Evolutionary conservation across 35 echinoderm and acorn worm genomes (phyloP).

Genomic region (Apostichopus californicus): DNA sequence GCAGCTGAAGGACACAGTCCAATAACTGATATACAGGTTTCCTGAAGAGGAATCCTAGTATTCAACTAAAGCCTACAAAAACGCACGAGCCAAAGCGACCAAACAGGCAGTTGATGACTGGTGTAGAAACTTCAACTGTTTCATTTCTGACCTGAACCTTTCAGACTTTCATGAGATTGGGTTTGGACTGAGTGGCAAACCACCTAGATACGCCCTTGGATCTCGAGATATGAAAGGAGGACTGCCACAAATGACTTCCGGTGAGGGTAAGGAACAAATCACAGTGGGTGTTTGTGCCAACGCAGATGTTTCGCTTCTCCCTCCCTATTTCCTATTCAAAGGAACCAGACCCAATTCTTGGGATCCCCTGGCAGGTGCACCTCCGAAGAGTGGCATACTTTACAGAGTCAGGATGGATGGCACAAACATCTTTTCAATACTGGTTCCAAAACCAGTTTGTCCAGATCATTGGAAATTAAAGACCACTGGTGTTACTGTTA

Average conservation of each 20-base stretch:
- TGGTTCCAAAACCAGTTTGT: too few relatives aligned
- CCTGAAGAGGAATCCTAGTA: too few relatives aligned
- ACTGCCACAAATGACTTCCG: neutral
- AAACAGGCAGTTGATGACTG: constrained; percentile 42
- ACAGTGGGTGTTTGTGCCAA: too few relatives aligned
- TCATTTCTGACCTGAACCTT: constrained; percentile 39
- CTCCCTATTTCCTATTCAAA: too few relatives aligned
- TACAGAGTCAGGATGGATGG: too few relatives aligned
- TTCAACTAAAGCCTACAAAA: neutral
- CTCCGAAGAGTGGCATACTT: too few relatives aligned
- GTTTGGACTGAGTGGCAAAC: neutral
- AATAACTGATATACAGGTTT: neutral
- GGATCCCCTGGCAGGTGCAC: too few relatives aligned
- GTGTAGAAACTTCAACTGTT: neutral
- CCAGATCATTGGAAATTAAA: too few relatives aligned
- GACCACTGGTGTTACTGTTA: too few relatives aligned
- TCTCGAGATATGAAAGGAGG: neutral
- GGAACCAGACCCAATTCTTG: too few relatives aligned
- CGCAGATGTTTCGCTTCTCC: too few relatives aligned
- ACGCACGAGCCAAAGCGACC: constrained; percentile 32
- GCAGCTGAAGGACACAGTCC: neutral
- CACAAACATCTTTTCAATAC: too few relatives aligned
- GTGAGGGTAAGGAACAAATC: neutral
- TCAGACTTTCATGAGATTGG: constrained; percentile 15
- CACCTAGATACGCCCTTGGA: neutral